A percentile compares a stretch with the other conserved stretches of the same genome.
These are phyloP conservation scores for Lamprotornis superbus DNA, from an alignment of 2,113 vertebrate species.

Conservation along the genomic window DNA sequence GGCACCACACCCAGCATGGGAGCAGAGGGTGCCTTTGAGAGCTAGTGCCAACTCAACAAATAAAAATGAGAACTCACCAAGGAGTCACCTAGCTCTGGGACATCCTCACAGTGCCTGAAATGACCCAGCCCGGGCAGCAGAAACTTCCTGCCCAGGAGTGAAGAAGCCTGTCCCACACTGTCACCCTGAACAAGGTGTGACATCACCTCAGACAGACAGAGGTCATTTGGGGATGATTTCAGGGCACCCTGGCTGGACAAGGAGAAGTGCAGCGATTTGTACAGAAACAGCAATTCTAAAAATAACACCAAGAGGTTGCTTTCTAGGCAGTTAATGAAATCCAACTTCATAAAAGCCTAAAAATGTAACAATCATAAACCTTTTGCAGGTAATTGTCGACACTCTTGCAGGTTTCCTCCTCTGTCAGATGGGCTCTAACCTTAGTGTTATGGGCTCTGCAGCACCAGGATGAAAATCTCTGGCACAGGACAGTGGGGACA, in stretches of 20 bases:
- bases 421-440: not conserved
- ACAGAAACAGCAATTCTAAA: not conserved
- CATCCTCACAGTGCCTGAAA: not conserved
- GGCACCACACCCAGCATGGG: accelerated
- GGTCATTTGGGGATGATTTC: not conserved
- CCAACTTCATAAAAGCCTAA: not conserved
- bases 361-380: not conserved
- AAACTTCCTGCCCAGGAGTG: not conserved
- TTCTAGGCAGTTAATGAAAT: not conserved
- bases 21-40: not conserved
- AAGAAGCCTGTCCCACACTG: not conserved
- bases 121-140: not conserved
- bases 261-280: not conserved
- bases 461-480: not conserved
- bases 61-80: not conserved
- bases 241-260: not conserved
- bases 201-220: not conserved
- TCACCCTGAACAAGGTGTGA: not conserved
- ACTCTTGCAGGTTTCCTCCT: not conserved
- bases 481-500: not conserved
- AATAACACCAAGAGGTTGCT: not conserved
- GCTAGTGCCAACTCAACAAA: not conserved
- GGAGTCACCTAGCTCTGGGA: not conserved
- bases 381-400: not conserved
- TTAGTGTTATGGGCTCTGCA: not conserved